phyloP scores from a whole-genome alignment of 2,113 vertebrate genomes.

The Urocynchramus pylzowi region DNA sequence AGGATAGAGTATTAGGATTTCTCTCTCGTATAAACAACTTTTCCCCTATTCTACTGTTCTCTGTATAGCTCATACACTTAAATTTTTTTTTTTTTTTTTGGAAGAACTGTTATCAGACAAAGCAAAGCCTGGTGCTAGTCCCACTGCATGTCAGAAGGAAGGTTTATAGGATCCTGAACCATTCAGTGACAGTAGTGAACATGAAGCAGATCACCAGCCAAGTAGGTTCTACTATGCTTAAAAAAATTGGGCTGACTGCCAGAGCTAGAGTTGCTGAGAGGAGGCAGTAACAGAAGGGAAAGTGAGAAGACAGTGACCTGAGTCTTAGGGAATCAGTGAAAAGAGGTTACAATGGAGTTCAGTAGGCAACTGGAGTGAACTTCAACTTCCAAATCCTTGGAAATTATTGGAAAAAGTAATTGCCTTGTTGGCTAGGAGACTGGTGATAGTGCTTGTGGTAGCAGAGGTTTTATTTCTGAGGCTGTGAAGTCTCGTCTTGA shows the following conservation, averaged over 20 bases:
- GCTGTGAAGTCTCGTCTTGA: not conserved
- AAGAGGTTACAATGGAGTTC: not conserved
- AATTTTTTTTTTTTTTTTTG: not conserved
- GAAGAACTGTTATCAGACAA: not conserved
- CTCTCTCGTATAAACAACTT: not conserved
- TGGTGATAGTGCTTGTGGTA: not conserved
- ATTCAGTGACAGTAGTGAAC: not conserved
- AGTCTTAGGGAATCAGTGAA: not conserved
- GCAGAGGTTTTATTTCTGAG: not conserved
- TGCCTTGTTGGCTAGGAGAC: not conserved
- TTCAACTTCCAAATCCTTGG: not conserved
- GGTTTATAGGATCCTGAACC: not conserved
- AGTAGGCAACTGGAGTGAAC: not conserved
- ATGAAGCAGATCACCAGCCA: not conserved
- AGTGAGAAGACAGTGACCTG: not conserved
- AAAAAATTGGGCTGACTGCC: not conserved
- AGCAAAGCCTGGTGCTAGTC: not conserved
- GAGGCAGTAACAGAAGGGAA: not conserved
- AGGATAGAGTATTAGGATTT: not conserved
- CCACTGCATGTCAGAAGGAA: not conserved
- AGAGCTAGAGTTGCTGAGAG: not conserved
- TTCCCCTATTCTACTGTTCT: not conserved
- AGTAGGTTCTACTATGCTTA: not conserved
- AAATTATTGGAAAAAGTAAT: not conserved
- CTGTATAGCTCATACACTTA: not conserved